These are phyloP conservation scores for Scleropages formosus DNA, from an alignment of 2,797 vertebrate genomes.

Conservation along the genomic window DNA sequence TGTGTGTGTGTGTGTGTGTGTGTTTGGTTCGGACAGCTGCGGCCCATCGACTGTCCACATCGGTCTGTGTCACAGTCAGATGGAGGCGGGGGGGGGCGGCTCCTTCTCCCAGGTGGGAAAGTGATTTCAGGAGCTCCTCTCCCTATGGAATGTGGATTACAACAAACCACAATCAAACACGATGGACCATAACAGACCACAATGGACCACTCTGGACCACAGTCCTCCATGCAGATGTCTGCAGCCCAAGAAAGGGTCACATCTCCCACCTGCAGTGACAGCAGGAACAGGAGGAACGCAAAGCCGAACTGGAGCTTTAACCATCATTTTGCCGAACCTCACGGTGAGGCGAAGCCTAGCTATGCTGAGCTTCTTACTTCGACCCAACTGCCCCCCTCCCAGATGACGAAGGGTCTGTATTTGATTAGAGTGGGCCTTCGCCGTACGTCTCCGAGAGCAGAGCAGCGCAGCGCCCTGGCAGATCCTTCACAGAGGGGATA, in stretches of 20 bases:
- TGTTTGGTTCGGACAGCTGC: not conserved
- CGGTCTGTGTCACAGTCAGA: constrained; percentile 39
- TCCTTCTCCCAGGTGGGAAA: no score
- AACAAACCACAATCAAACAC: no score
- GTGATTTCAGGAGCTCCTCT: no score
- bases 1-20: not conserved
- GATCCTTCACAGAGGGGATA: constrained; percentile 6
- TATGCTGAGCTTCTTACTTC: no score
- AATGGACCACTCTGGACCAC: not conserved
- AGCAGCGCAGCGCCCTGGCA: no score
- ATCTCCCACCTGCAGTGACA: no score
- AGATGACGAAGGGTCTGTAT: not conserved
- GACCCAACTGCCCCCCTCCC: no score
- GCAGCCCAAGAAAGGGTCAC: not conserved
- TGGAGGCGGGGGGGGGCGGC: not conserved
- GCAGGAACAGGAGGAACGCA: no score
- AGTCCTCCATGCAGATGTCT: not conserved
- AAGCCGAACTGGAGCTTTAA: not conserved
- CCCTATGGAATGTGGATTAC: no score
- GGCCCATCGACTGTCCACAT: constrained; percentile 41
- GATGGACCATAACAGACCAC: no score
- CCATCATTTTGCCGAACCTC: no score
- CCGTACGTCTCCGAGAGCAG: constrained; percentile 11
- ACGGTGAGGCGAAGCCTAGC: no score
- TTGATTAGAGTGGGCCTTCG: not conserved